Base-by-base conservation (phyloP, 2,113 vertebrate genomes). In the Takifugu bimaculatus region DNA sequence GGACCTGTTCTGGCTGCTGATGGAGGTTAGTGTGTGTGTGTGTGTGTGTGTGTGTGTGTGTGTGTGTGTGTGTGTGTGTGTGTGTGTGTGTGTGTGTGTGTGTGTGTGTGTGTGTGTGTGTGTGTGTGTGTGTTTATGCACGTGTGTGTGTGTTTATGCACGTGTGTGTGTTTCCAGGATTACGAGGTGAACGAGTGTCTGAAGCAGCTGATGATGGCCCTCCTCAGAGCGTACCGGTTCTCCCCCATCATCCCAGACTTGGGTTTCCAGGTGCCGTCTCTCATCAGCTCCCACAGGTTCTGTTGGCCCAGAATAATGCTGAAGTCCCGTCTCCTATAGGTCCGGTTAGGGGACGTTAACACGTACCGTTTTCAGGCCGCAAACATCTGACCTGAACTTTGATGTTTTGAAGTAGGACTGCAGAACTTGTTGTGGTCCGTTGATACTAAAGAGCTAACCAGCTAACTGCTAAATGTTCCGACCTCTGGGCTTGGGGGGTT, bases 191-290 rank as follows among this genome's bases (percentile, higher is more conserved):
- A 93, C 0, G 96, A 98, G 77, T 99, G 96, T 80, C 92, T 99
- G 81, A 98, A 96, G 82, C 97, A 97, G 85, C 79, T 98, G 74
- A 93, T 97, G 94, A 98, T 98, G 96, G 97, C 97, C 2, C 86
- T 99, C 51, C 90, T 99, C 56, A 91, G 96, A 42, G 95, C 96
- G 0, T 99, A 98, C 76, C 93, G 96, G 15, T 99, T 98, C 86
- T 98, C 96, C 0, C 97, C 97, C 52, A 97, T 99, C 70, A 94
- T 97, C 75, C 97, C 96, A 45, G 97, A 99, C 85, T 84, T 99
- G 50, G 93, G 95, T 63, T 93, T 98, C 75, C 97, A 99, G 91
- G 97, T 98, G 63, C 13, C 29, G 6, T 15, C 4, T 28, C 48
- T 7, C 20, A 13, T 5, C 6, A 3, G 10, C 14, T 39, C 35